Evolutionary conservation across 2,888 invertebrate genomes (phyloP).

Genomic region (Drosophila neotestacea): DNA sequence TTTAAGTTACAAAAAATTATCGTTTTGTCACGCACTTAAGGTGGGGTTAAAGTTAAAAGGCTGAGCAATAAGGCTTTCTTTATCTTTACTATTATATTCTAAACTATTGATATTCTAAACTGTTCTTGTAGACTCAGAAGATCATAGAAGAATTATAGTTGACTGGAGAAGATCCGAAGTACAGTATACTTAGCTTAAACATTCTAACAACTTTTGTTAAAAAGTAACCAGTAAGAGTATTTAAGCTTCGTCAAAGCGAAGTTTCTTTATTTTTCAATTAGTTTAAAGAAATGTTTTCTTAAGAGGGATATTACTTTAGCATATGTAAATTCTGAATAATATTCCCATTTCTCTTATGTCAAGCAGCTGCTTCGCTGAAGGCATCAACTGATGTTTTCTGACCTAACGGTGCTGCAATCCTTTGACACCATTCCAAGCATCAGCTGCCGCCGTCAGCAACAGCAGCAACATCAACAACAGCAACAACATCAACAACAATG

Average conservation of each 20-base stretch:
- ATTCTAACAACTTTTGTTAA: no score
- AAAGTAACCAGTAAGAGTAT: neutral
- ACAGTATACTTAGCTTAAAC: no score
- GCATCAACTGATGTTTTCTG: constrained; percentile 22
- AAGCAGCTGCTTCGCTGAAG: constrained; percentile 39
- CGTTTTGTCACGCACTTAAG: neutral
- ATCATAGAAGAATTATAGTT: no score
- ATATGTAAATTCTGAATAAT: constrained; percentile 3
- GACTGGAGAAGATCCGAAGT: no score
- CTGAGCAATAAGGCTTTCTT: no score
- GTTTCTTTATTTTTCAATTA: neutral
- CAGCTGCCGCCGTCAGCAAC: constrained; percentile 51
- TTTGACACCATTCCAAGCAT: constrained; percentile 52
- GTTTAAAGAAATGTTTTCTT: neutral
- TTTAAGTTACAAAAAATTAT: neutral
- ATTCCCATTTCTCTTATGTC: neutral
- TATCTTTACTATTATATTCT: no score
- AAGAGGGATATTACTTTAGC: neutral
- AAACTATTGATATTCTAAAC: no score
- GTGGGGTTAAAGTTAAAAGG: no score
- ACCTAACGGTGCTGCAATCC: constrained; percentile 69
- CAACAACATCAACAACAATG: neutral
- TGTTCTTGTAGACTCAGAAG: no score
- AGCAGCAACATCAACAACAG: neutral
- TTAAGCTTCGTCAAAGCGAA: neutral